Conservation (phyloP, 2,113 vertebrate genomes). For the Regulus satrapa region DNA sequence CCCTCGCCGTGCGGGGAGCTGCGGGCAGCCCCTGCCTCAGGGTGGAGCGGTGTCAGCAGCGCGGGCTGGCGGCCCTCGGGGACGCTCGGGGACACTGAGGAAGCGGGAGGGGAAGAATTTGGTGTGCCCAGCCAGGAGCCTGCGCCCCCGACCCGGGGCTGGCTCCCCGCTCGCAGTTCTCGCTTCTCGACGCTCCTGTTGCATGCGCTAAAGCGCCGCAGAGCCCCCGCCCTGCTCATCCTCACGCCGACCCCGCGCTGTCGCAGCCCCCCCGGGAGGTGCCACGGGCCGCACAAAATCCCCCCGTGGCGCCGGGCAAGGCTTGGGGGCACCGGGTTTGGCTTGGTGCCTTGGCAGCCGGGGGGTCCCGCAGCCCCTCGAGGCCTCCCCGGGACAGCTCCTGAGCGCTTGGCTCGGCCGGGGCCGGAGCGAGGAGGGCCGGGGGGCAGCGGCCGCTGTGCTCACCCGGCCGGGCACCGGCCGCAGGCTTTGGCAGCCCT, state of each 20-base stretch:
- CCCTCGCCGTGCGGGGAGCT: neutral
- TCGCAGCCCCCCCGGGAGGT: too few species aligned
- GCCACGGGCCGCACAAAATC: fast-evolving
- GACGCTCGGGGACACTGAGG: neutral
- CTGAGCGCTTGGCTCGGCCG: neutral
- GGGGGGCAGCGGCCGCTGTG: neutral
- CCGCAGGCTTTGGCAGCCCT: neutral
- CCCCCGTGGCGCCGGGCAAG: neutral
- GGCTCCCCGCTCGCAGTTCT: neutral
- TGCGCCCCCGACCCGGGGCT: fast-evolving
- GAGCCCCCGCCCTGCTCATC: neutral
- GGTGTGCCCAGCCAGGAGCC: neutral
- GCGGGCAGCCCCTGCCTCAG: neutral
- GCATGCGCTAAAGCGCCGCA: neutral
- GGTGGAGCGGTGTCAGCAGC: neutral
- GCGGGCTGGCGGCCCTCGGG: neutral
- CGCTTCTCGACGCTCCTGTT: neutral
- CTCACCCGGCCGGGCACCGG: neutral
- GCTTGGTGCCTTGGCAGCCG: neutral
- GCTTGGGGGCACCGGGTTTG: neutral
- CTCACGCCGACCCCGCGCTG: neutral
- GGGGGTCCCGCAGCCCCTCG: neutral
- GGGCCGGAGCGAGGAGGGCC: neutral
- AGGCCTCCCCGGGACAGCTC: neutral
- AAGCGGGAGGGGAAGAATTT: neutral